phyloP scores from a whole-genome alignment of 2,797 vertebrate species.

The Geotrypetes seraphini region DNA sequence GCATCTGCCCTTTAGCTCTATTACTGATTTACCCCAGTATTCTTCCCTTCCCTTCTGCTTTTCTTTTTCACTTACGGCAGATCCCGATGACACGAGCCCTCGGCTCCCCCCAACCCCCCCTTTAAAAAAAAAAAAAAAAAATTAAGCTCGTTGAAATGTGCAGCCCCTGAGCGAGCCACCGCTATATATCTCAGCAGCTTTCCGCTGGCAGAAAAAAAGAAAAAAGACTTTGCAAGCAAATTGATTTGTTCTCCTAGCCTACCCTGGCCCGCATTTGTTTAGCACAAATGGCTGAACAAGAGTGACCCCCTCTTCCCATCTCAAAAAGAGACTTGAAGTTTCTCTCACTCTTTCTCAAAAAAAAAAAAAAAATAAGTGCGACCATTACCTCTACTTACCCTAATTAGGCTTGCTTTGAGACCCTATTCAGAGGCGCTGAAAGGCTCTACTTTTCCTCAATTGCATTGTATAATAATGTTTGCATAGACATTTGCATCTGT shows the following conservation, averaged over 20 bases:
- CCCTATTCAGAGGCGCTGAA: conserved; percentile 73
- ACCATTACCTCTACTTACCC: conserved; percentile 83
- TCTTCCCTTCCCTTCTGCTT: conserved; percentile 88
- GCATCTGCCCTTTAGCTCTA: conserved; percentile 91
- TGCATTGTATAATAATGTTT: conserved; percentile 72
- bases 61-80: conserved; percentile 66
- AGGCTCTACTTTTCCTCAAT: conserved; percentile 56
- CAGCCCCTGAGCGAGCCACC: conserved; percentile 43
- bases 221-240: conserved; percentile 36
- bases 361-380: conserved; percentile 62
- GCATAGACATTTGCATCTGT: conserved; percentile 87
- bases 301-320: conserved; percentile 22
- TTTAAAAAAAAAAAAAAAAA: no score
- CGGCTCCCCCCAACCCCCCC: conserved; percentile 38
- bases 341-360: conserved; percentile 41
- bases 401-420: conserved; percentile 84
- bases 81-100: conserved; percentile 73
- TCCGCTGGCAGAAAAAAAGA: neutral
- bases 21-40: conserved; percentile 94
- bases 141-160: conserved; percentile 5
- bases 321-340: conserved; percentile 39
- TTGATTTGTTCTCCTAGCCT: conserved; percentile 41
- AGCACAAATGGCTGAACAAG: conserved; percentile 45
- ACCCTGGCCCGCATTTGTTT: conserved; percentile 23
- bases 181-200: conserved; percentile 35